phyloP scores from a whole-genome alignment of 2,888 invertebrate genomes.

The Trichopoda pennipes region DNA sequence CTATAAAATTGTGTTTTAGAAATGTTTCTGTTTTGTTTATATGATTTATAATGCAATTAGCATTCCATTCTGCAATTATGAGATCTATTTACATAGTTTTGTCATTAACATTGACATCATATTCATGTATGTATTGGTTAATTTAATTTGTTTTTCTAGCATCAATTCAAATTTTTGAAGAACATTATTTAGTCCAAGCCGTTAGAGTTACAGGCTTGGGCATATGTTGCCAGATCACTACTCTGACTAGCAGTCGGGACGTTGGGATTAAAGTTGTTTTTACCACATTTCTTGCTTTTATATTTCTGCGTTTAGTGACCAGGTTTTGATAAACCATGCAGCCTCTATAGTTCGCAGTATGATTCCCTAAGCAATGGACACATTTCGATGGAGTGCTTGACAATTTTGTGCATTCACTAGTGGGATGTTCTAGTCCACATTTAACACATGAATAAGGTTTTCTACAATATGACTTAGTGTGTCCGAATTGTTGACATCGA shows the following conservation, averaged over 20 bases:
- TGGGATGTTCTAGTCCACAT: too few species aligned
- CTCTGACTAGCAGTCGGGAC: too few species aligned
- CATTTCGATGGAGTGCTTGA: too few species aligned
- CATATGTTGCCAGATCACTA: slow-evolving; percentile 2
- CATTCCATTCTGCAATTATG: slow-evolving; percentile 54
- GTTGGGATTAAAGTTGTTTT: too few species aligned
- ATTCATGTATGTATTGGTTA: slow-evolving; percentile 45
- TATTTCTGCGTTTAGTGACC: too few species aligned
- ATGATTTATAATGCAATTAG: slow-evolving; percentile 33
- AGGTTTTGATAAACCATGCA: slow-evolving; percentile 33
- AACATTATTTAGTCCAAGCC: slow-evolving; percentile 13
- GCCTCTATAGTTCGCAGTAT: slow-evolving; percentile 7
- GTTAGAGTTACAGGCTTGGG: slow-evolving; percentile 10
- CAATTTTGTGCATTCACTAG: too few species aligned
- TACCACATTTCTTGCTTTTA: too few species aligned
- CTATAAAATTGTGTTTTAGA: too few species aligned
- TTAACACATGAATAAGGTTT: too few species aligned
- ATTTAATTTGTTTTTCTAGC: slow-evolving; percentile 41
- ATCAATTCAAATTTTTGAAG: slow-evolving; percentile 36
- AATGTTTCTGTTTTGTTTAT: too few species aligned
- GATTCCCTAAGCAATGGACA: slow-evolving; percentile 23
- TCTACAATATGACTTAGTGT: too few species aligned
- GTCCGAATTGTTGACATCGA: too few species aligned
- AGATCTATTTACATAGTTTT: slow-evolving; percentile 57
- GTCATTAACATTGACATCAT: slow-evolving; percentile 48